A percentile compares a stretch with the other conserved stretches of the same genome.
Conservation (phyloP, 1,140 invertebrate species). For the Manduca sexta region DNA sequence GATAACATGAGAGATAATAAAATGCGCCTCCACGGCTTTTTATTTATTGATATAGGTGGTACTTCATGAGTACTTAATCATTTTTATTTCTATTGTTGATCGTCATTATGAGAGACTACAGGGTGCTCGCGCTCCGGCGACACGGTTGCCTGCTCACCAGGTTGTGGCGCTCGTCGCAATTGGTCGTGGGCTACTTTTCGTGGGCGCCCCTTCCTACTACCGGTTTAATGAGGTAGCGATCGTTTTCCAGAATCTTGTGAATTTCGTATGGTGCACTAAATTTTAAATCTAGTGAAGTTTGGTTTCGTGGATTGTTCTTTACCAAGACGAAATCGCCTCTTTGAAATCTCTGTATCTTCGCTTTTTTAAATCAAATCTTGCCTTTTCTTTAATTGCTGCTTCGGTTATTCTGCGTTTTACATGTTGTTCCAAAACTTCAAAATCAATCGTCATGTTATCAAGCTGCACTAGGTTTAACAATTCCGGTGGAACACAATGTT, state of each 20-base stretch:
- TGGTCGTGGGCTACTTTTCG: conserved; percentile 31
- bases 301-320: conserved; percentile 23
- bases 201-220: conserved; percentile 20
- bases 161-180: too few relatives aligned
- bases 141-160: too few relatives aligned
- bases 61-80: too few relatives aligned
- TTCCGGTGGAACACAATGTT: conserved; percentile 12
- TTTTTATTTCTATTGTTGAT: too few relatives aligned
- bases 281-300: conserved; percentile 18
- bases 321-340: conserved; percentile 22
- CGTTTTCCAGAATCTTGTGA: conserved; percentile 15
- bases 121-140: too few relatives aligned
- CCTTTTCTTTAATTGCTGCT: conserved; percentile 6
- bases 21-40: too few relatives aligned
- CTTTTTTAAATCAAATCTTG: conserved; percentile 12
- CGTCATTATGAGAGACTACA: too few relatives aligned
- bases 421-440: conserved; percentile 3
- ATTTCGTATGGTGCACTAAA: conserved; percentile 20
- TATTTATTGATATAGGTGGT: too few relatives aligned
- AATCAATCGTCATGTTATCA: conserved; percentile 7
- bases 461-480: conserved; percentile 13
- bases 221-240: conserved; percentile 18
- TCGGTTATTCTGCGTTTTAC: conserved; percentile 9
- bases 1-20: too few relatives aligned
- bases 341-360: conserved; percentile 17